These are phyloP conservation scores for Ooceraea biroi DNA, from an alignment of 1,140 invertebrate species.

Conservation along the genomic window DNA sequence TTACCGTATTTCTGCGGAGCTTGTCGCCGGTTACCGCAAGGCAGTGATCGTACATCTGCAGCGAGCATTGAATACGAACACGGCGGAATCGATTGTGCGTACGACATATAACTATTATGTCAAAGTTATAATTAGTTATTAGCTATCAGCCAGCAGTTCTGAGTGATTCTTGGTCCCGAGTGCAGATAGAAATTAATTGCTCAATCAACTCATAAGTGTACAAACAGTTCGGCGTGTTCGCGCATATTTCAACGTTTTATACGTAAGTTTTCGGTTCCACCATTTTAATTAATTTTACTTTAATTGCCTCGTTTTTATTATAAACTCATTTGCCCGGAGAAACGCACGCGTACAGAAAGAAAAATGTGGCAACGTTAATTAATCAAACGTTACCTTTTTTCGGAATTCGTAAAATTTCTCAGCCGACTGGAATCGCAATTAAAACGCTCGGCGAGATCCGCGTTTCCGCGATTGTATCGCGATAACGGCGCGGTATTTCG, in stretches of 20 bases:
- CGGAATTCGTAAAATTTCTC: slow-evolving; percentile 14
- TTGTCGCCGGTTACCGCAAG: slow-evolving; percentile 34
- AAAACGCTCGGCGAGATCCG: slow-evolving; percentile 1
- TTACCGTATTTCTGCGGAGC: slow-evolving; percentile 31
- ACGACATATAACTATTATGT: slow-evolving; percentile 29
- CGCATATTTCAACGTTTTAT: not conserved
- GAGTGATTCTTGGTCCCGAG: not conserved
- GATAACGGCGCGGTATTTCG: not conserved
- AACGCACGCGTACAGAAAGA: not conserved
- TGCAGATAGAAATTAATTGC: slow-evolving; percentile 21
- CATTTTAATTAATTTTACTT: not conserved
- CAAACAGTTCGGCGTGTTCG: slow-evolving; percentile 22
- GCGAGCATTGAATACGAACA: slow-evolving; percentile 33
- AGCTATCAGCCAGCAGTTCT: slow-evolving; percentile 30
- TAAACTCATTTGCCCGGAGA: not conserved
- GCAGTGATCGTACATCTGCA: slow-evolving; percentile 24
- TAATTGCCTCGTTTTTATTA: not conserved
- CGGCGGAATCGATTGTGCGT: slow-evolving; percentile 21
- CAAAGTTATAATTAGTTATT: slow-evolving; percentile 60
- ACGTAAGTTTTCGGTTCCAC: not conserved
- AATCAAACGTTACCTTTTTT: slow-evolving; percentile 14
- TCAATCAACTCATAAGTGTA: not conserved
- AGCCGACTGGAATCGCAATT: not conserved
- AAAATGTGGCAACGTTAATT: not conserved
- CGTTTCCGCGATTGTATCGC: not conserved